Evolutionary conservation across 2,888 invertebrate genomes (phyloP), one percentile per base, ranked within the genome.

Genomic region (Coecobrya sp.): DNA sequence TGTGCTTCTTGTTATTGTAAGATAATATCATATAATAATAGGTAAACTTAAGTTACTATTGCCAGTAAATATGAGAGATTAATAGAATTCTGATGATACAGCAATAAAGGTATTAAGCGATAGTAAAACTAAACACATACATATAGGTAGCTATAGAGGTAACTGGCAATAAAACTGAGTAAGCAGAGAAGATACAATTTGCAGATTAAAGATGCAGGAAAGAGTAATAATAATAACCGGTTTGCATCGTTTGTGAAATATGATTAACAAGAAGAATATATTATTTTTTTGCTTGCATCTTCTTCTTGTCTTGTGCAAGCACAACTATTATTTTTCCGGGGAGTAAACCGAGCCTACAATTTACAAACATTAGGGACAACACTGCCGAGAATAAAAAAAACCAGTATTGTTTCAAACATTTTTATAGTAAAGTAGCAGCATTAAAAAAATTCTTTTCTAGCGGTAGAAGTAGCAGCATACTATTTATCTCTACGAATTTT

Each of bases 201-300:
- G 52, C 49, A 79, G 79, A 79, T 76, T 70, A 45, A 49, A 49
- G 76, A 59, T 30, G 55, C 30, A 81, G 59, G 19, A 81, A 81
- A 81, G 30, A 55, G 55, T 36, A 52, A 81, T 55, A 81, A 81
- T 81, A 81, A 81, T 81, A 81, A 91, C 91, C 91, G 91, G 91
- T 91, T 91, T 90, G 59, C 55, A 55, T 59, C 65, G 22, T 27
- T 52, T 86, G 86, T 91, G 91, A 91, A 91, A 91, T 91, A 91
- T 91, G 91, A 91, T 70, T 86, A 91, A 86, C 73, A 68, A 86
- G 79, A 59, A 55, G 68, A 62, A 65, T 68, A 59, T 27, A 79
- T 81, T 55, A 55, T 81, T 55, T 81, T 30, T 82, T 49, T 85
- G 10, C 52, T 22, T 16, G 49, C 55, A 52, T n/a, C n/a, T 1